A percentile compares a stretch with the other conserved stretches of the same genome.
These are phyloP conservation scores for Pseudopleuronectes americanus DNA, from an alignment of 2,797 vertebrate genomes.

Conservation along the genomic window DNA sequence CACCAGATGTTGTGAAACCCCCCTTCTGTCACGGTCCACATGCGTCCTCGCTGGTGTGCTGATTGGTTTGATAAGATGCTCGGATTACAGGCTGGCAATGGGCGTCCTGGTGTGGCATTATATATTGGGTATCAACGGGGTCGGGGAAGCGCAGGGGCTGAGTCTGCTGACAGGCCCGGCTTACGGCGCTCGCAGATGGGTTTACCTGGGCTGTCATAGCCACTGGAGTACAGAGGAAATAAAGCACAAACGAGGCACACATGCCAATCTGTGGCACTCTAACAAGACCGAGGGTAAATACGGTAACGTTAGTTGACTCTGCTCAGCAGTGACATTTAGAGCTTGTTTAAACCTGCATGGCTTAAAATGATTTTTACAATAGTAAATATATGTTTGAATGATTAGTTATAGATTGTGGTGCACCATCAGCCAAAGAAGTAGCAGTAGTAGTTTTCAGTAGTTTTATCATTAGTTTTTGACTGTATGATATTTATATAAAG, in stretches of 20 bases:
- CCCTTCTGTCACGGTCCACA: conserved; percentile 69
- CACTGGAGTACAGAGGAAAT: conserved; percentile 52
- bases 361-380: too few relatives aligned
- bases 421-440: too few relatives aligned
- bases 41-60: conserved; percentile 70
- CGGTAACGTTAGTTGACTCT: conserved; percentile 14
- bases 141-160: conserved; percentile 60
- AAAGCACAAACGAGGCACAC: conserved; percentile 20
- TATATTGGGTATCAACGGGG: conserved; percentile 67
- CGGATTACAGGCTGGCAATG: conserved; percentile 70
- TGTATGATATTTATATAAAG: too few relatives aligned
- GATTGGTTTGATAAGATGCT: conserved; percentile 80
- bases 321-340: neutral
- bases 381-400: too few relatives aligned
- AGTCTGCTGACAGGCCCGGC: conserved; percentile 66
- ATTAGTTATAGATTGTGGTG: too few relatives aligned
- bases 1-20: conserved; percentile 73
- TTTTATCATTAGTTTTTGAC: too few relatives aligned
- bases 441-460: too few relatives aligned
- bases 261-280: conserved; percentile 26
- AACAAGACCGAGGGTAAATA: conserved; percentile 31
- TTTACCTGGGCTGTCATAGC: conserved; percentile 62
- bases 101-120: conserved; percentile 65
- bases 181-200: conserved; percentile 60
- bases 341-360: conserved; percentile 5